These are phyloP conservation scores for Latheticus oryzae DNA, from an alignment of 2,888 invertebrate genomes.

Conservation along the genomic window DNA sequence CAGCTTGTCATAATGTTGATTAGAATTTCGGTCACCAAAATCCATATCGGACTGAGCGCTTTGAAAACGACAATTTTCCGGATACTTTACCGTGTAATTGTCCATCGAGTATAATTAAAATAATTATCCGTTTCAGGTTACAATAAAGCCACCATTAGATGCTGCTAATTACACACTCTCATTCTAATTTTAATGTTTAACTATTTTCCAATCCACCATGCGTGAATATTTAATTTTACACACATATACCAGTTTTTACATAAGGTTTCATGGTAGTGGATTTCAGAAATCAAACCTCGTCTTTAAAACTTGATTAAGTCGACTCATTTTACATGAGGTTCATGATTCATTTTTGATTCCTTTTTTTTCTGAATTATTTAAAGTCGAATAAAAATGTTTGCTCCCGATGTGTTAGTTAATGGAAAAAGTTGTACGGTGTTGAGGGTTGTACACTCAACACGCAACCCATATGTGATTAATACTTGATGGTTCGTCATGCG, in stretches of 20 bases:
- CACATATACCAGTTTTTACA: neutral
- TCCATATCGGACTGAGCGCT: conserved; percentile 21
- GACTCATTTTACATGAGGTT: conserved; percentile 31
- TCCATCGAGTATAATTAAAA: conserved; percentile 41
- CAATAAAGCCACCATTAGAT: conserved; percentile 35
- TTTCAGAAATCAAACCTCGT: no score
- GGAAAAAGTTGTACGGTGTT: conserved; percentile 30
- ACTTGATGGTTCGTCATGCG: conserved; percentile 28
- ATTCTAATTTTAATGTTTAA: conserved; percentile 26
- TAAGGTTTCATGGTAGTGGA: conserved; percentile 29
- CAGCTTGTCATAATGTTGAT: conserved; percentile 34
- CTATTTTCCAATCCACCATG: conserved; percentile 15
- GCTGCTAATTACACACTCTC: conserved; percentile 26
- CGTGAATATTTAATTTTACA: conserved; percentile 26
- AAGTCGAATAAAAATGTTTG: conserved; percentile 28
- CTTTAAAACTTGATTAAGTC: conserved; percentile 39
- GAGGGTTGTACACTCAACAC: conserved; percentile 24
- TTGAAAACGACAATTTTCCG: conserved; percentile 40
- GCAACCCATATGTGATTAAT: conserved; percentile 36
- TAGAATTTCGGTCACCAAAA: conserved; percentile 32
- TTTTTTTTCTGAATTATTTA: conserved; percentile 24
- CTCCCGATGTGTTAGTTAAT: conserved; percentile 24
- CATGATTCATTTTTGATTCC: conserved; percentile 22
- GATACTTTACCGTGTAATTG: conserved; percentile 42
- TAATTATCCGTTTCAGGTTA: conserved; percentile 40